Conservation (phyloP, 2,888 invertebrate genomes). For the Operophtera brumata region DNA sequence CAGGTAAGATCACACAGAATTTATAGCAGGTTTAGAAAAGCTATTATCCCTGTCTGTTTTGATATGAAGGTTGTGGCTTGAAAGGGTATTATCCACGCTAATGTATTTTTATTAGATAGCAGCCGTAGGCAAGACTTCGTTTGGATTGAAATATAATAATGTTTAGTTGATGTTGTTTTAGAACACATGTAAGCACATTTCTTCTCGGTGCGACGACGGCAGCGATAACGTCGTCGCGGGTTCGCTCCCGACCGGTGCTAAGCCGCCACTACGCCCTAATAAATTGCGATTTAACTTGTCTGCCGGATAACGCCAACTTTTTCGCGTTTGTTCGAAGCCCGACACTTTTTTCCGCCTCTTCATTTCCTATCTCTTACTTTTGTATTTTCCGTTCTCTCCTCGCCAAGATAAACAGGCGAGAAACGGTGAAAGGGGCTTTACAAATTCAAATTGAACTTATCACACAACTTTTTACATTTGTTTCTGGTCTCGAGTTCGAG, state of each 20-base stretch:
- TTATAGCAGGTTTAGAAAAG: neutral
- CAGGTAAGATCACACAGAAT: constrained; percentile 3
- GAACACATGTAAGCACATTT: constrained; percentile 9
- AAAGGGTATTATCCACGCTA: constrained; percentile 6
- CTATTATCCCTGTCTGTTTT: neutral
- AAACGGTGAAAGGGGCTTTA: constrained; percentile 81
- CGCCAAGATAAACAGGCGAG: constrained; percentile 80
- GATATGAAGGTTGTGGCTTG: neutral
- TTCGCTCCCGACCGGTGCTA: constrained; percentile 51
- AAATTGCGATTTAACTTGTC: constrained; percentile 81
- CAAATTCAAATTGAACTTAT: constrained; percentile 82
- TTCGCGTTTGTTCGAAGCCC: constrained; percentile 78
- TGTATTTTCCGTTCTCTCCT: constrained; percentile 78
- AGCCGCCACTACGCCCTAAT: constrained; percentile 77
- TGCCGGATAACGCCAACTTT: constrained; percentile 80
- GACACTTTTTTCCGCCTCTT: constrained; percentile 81
- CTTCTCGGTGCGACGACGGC: constrained; percentile 10
- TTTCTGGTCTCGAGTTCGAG: constrained; percentile 79
- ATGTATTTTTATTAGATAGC: constrained; percentile 7
- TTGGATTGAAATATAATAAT: neutral
- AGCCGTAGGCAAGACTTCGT: constrained; percentile 1
- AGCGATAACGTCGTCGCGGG: constrained; percentile 32
- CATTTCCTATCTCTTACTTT: constrained; percentile 82
- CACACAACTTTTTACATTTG: constrained; percentile 82
- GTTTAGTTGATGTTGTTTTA: neutral